Evolutionary conservation across 2,888 invertebrate species (phyloP).

Genomic region (Diarsia mendica): DNA sequence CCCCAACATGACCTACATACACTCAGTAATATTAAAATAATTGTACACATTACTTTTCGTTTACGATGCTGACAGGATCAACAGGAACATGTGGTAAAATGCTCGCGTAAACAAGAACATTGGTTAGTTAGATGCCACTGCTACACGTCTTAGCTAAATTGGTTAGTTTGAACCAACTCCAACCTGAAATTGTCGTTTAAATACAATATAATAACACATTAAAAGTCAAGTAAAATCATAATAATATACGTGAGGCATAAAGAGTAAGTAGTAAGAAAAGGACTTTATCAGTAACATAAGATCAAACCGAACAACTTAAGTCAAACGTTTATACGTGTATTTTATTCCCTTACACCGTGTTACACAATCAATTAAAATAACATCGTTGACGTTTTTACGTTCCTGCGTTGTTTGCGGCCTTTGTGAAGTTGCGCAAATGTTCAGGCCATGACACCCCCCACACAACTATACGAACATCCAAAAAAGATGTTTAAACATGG

Average conservation of each 20-base stretch:
- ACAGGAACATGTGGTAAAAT: neutral
- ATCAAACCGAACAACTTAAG: slow-evolving; percentile 40
- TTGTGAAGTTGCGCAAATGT: slow-evolving; percentile 56
- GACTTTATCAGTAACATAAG: slow-evolving; percentile 39
- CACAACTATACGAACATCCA: slow-evolving; percentile 1
- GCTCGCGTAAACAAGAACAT: neutral
- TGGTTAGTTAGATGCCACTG: neutral
- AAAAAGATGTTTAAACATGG: slow-evolving; percentile 42
- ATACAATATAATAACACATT: neutral
- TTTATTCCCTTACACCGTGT: slow-evolving; percentile 52
- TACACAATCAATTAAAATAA: slow-evolving; percentile 64
- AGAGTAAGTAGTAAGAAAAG: slow-evolving; percentile 27
- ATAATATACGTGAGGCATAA: slow-evolving; percentile 16
- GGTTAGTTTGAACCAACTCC: neutral
- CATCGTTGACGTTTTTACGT: slow-evolving; percentile 51
- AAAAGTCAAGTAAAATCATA: slow-evolving; percentile 1
- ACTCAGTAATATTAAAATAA: neutral
- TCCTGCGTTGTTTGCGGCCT: slow-evolving; percentile 41
- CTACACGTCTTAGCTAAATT: too few species aligned
- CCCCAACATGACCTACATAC: neutral
- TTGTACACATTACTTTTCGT: neutral
- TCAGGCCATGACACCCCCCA: slow-evolving; percentile 53
- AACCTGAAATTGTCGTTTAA: neutral
- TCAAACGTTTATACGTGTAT: slow-evolving; percentile 40
- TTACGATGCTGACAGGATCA: neutral